Base-by-base conservation (phyloP, 2,113 vertebrate genomes). In the Stigmatopora nigra region DNA sequence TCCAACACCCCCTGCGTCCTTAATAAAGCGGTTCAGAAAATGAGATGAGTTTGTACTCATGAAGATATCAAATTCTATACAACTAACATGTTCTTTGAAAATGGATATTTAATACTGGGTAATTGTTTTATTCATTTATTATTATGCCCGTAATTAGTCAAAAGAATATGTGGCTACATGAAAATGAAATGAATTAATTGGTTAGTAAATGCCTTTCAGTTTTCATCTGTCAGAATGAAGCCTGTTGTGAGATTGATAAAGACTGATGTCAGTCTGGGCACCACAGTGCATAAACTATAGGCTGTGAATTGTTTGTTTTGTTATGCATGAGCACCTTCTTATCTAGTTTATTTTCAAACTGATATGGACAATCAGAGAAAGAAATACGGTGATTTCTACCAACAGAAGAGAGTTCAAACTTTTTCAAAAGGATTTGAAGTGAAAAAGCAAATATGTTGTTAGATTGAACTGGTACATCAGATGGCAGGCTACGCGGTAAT, bases 271-370 rank as follows among this genome's bases (percentile, higher is more conserved):
- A 14, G 12, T 46, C 12, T 48, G 66, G 63, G 8, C 31, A 59
- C 31, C 55, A 63, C 20, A 38, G 35, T 70, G 46, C 45, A 35
- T 20, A 60, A 44, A 45, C 57, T 46, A 58, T 69, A 48, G 49
- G 63, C 31, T 73, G 51, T 71, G 72, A 67, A 75, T 69, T 66
- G 55, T 73, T 78, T 76, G 70, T 71, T 78, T 67, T 35, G 36
- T 73, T 67, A 69, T 61, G 57, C 67, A 60, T 38, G 35, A 68
- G 13, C 62, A 71, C 44, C 57, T 47, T 45, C 38, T 1, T 13
- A 61, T 45, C 31, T 25, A 31, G 51, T 48, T 44, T 6, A n/a
- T 52, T 64, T 12, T 12, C 64, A 13, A n/a, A 44, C 35, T 25
- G 49, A 60, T 52, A 66, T 15, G 57, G 61, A 63, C 19, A 74